Percentiles rank a stretch among this genome's conserved stretches.
Conservation (phyloP, 1,140 invertebrate species). For the Cotesia glomerata region DNA sequence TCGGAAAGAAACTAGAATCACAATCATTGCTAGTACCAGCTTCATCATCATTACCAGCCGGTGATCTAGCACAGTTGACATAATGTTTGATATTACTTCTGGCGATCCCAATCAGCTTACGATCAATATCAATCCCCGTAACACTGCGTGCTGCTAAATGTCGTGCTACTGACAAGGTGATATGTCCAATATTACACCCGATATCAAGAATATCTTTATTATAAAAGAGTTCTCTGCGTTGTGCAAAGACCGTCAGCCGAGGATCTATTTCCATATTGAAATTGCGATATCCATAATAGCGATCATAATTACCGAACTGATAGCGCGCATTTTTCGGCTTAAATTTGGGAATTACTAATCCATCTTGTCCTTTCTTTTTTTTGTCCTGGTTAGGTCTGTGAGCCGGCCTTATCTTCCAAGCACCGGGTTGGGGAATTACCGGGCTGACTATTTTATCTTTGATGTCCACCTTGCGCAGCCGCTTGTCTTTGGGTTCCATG, state of each 20-base stretch:
- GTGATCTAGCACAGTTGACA: conserved; percentile 64
- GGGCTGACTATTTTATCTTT: conserved; percentile 93
- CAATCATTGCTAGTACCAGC: conserved; percentile 37
- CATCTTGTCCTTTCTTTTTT: conserved; percentile 47
- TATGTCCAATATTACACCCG: conserved; percentile 96
- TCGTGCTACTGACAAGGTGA: conserved; percentile 86
- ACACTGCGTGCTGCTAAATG: conserved; percentile 85
- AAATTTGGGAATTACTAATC: conserved; percentile 69
- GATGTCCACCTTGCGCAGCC: conserved; percentile 70
- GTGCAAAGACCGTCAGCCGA: conserved; percentile 79
- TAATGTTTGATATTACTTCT: conserved; percentile 83
- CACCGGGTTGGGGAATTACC: conserved; percentile 86
- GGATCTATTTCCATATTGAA: conserved; percentile 79
- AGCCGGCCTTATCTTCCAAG: conserved; percentile 68
- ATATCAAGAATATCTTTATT: conserved; percentile 94
- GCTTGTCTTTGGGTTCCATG: conserved; percentile 59
- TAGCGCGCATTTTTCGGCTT: conserved; percentile 79
- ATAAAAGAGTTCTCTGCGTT: conserved; percentile 82
- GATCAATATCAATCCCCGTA: conserved; percentile 95
- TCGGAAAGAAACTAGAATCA: conserved; percentile 75
- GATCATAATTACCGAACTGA: conserved; percentile 95
- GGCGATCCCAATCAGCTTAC: conserved; percentile 82
- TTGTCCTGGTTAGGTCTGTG: conserved; percentile 56
- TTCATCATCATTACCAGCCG: conserved; percentile 50
- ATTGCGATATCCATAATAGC: conserved; percentile 96